Evolutionary conservation across 2,888 invertebrate species (phyloP), one percentile per base, ranked within the genome.

Genomic region (Caenorhabditis panamensis): DNA sequence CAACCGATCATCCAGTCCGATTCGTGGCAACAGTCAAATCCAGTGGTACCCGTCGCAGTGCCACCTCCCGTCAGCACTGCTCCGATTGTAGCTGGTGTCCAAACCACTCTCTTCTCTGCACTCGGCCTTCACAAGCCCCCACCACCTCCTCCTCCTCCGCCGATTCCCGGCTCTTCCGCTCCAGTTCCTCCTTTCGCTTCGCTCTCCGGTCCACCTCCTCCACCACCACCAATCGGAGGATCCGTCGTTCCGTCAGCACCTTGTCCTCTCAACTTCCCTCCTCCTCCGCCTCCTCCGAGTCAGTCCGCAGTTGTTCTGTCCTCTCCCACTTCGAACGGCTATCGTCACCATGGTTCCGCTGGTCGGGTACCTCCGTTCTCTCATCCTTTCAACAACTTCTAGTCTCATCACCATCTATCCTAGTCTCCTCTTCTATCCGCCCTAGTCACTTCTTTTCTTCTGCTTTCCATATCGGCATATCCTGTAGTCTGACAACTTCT

Each of bases 61-160:
- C 6, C 53, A 11, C 56, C 47, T 11, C 61, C 67, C 28, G 62
- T 54, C 51, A 67, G 51, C 44, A 41, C 49, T n/a, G 47, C 16
- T 1, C 20, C 41, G 31, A 18, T 53, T 16, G 63, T 66, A 16
- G 80, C 76, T 18, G 77, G 77, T 68, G 79, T 82, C 24, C 78
- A 73, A 59, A 82, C 68, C 58, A 82, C 82, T 13, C 69, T 82
- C 2, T 82, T 82, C 75, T 78, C 82, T 1, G 82, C 82, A 18
- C 78, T 82, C 18, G 78, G 78, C 26, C 62, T 78, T 31, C 61
- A 76, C 41, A 67, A 62, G n/a, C 66, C 67, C 28, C 67, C 53
- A 18, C 71, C 75, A 11, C 73, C 73, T 36, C 67, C 67, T 53
- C 75, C 75, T 76, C 75, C 75, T n/a, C n/a, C n/a, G 53, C 53